Evolutionary conservation across 2,113 vertebrate species (phyloP).

Genomic region (Papio anubis): DNA sequence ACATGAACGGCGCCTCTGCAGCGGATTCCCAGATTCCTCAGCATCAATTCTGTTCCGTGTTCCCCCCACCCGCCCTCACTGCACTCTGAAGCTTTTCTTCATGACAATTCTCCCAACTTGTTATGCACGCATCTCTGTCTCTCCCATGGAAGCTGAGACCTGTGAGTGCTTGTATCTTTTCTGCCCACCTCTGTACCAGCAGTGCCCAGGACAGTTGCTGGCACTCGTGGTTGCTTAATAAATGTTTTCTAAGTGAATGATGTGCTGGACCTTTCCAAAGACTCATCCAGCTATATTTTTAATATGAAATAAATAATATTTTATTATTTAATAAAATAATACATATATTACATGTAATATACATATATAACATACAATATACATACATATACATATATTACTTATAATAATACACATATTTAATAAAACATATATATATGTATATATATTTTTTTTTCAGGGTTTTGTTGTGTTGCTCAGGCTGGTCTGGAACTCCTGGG

Average conservation of each 20-base stretch:
- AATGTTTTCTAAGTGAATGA: background rate
- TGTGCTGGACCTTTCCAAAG: background rate
- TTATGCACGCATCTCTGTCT: background rate
- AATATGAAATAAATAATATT: too few relatives aligned
- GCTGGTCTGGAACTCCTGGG: background rate
- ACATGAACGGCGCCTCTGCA: rapidly evolving
- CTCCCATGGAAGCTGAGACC: background rate
- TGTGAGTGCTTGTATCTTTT: background rate
- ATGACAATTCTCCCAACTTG: rapidly evolving
- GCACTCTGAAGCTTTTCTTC: background rate
- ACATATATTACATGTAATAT: too few relatives aligned
- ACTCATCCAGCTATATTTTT: rapidly evolving
- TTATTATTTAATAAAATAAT: too few relatives aligned
- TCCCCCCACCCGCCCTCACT: background rate
- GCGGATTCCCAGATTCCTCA: background rate
- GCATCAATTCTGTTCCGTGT: too few relatives aligned
- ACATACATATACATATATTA: too few relatives aligned
- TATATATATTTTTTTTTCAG: too few relatives aligned
- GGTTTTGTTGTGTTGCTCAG: background rate
- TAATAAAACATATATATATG: too few relatives aligned
- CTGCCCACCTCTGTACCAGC: background rate
- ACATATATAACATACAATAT: too few relatives aligned
- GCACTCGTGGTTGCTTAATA: background rate
- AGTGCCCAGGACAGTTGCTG: too few relatives aligned
- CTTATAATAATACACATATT: too few relatives aligned